phyloP scores from a whole-genome alignment of 2,888 invertebrate species.

The Pandemis corylana region DNA sequence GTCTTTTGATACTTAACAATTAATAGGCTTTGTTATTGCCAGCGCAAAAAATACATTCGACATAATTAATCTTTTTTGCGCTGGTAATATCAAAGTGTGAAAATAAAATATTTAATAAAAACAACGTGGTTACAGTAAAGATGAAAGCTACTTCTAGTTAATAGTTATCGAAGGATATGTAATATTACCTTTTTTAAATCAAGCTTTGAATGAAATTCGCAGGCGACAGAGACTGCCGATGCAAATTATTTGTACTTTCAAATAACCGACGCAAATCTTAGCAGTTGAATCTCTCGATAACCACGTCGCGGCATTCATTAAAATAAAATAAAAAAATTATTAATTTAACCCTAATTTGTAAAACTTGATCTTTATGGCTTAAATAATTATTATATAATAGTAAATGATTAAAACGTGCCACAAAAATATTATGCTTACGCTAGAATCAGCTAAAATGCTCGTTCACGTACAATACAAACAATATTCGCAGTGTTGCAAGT shows the following conservation, averaged over 20 bases:
- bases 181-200: constrained; percentile 17
- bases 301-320: constrained; percentile 49
- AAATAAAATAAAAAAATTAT: constrained; percentile 42
- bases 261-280: constrained; percentile 15
- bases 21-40: neutral
- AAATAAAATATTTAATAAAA: neutral
- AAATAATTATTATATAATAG: constrained; percentile 52
- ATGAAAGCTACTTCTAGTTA: neutral
- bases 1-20: constrained; percentile 23
- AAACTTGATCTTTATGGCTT: constrained; percentile 51
- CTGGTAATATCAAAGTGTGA: neutral
- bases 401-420: constrained; percentile 56
- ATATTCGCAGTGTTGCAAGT: constrained; percentile 60
- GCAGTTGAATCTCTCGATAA: constrained; percentile 48
- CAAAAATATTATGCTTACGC: constrained; percentile 52
- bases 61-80: neutral
- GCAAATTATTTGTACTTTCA: constrained; percentile 43
- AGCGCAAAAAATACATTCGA: neutral
- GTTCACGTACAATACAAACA: constrained; percentile 55
- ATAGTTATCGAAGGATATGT: neutral
- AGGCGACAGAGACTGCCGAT: constrained; percentile 16
- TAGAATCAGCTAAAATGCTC: constrained; percentile 60
- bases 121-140: constrained; percentile 3
- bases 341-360: constrained; percentile 67
- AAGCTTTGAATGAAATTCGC: neutral